Percentiles rank a stretch among this genome's conserved stretches.
phyloP scores from a whole-genome alignment of 2,797 vertebrate genomes.

The Xiphophorus birchmanni region DNA sequence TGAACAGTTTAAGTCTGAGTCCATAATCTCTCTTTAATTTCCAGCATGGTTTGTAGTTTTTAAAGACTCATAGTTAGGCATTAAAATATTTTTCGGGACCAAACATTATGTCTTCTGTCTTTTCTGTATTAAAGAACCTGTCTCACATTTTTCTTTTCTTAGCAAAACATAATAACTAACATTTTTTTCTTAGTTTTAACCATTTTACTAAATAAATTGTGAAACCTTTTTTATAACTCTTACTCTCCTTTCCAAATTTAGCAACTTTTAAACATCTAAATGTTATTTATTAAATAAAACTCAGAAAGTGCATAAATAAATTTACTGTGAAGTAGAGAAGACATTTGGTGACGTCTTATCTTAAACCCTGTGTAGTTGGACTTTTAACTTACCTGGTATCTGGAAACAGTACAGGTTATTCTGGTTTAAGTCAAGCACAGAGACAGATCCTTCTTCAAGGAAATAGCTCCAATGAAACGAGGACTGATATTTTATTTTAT shows the following conservation, averaged over 20 bases:
- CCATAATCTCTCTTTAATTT: neutral
- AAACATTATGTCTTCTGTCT: neutral
- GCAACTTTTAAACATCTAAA: neutral
- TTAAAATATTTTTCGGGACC: neutral
- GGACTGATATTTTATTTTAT: neutral
- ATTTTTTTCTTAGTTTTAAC: neutral
- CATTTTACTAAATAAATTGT: neutral
- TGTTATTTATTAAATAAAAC: neutral
- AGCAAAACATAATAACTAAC: neutral
- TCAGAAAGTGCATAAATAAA: neutral
- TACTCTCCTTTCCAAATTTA: neutral
- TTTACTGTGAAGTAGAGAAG: neutral
- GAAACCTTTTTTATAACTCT: neutral
- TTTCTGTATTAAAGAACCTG: neutral
- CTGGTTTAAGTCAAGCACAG: neutral
- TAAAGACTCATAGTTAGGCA: neutral
- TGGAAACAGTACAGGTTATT: neutral
- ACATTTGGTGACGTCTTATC: neutral
- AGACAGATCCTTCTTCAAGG: no score
- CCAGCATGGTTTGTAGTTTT: neutral
- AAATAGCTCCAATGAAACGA: neutral
- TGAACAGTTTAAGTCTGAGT: neutral
- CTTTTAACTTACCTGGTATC: neutral
- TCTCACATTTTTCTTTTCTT: neutral
- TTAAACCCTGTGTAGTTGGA: neutral